A percentile compares a stretch with the other conserved stretches of the same genome.
Conservation (phyloP, 2,113 vertebrate species). For the Macquaria ambigua region DNA sequence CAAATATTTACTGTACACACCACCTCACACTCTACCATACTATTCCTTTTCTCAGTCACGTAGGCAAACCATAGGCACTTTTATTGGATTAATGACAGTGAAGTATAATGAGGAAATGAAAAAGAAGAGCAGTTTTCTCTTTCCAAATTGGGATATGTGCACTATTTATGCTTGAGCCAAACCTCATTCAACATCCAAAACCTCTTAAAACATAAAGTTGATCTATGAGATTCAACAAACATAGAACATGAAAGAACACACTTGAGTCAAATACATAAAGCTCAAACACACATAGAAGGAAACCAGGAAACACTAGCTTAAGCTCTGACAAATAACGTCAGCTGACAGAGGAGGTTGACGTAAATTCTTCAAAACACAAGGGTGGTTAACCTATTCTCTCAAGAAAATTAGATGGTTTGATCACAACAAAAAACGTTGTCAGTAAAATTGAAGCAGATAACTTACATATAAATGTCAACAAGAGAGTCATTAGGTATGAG, state of each 20-base stretch:
- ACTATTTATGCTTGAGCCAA: neutral
- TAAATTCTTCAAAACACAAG: neutral
- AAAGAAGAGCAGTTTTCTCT: neutral
- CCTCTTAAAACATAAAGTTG: neutral
- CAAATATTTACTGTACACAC: neutral
- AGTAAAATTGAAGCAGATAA: neutral
- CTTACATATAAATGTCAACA: neutral
- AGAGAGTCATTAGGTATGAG: neutral
- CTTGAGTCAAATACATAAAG: neutral
- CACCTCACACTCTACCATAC: neutral
- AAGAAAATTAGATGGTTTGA: neutral
- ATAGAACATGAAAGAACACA: neutral
- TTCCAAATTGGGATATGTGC: constrained; percentile 21
- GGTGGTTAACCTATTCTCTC: neutral
- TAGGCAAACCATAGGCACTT: neutral
- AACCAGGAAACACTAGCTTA: constrained; percentile 11
- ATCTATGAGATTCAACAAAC: neutral
- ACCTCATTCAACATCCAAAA: neutral
- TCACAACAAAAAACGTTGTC: neutral
- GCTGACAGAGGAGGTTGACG: neutral
- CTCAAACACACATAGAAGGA: neutral
- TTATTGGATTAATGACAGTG: neutral
- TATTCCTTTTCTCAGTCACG: neutral
- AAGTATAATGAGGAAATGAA: neutral
- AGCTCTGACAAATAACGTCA: constrained; percentile 2